Evolutionary conservation across 2,888 invertebrate genomes (phyloP).

Genomic region (Cantharis nigra): DNA sequence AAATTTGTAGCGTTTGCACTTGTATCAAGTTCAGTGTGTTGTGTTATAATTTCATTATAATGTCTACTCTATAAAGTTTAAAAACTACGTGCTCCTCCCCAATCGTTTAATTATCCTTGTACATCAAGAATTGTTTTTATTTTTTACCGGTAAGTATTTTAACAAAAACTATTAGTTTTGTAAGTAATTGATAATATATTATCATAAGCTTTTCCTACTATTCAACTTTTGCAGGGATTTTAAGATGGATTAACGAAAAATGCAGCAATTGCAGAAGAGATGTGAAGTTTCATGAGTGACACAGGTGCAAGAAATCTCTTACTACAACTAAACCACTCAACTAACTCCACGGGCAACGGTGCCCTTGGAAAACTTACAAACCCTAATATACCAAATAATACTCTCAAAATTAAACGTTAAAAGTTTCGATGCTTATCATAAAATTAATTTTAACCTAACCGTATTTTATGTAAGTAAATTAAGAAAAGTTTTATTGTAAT

Average conservation of each 20-base stretch:
- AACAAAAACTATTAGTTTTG: no score
- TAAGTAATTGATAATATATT: background rate
- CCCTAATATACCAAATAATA: background rate
- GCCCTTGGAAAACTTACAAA: constrained; percentile 8
- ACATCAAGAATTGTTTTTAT: no score
- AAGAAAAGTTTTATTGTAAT: background rate
- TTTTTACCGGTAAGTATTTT: no score
- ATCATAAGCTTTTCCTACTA: background rate
- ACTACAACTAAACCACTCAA: constrained; percentile 21
- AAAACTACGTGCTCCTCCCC: background rate
- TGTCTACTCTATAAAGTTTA: background rate
- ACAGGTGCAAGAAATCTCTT: constrained; percentile 15
- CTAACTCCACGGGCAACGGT: constrained; percentile 11
- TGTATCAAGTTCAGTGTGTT: background rate
- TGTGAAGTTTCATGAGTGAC: constrained; percentile 12
- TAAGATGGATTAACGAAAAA: constrained; percentile 12
- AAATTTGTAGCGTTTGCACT: constrained; percentile 22
- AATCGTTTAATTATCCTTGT: no score
- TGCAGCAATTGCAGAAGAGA: constrained; percentile 11
- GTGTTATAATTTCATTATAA: background rate
- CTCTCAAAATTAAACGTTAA: background rate
- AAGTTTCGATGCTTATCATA: background rate
- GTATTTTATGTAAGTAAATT: background rate
- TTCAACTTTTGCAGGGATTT: constrained; percentile 8
- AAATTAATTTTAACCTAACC: background rate